Conservation (phyloP, 2,888 invertebrate genomes). For the Spilarctia lutea region DNA sequence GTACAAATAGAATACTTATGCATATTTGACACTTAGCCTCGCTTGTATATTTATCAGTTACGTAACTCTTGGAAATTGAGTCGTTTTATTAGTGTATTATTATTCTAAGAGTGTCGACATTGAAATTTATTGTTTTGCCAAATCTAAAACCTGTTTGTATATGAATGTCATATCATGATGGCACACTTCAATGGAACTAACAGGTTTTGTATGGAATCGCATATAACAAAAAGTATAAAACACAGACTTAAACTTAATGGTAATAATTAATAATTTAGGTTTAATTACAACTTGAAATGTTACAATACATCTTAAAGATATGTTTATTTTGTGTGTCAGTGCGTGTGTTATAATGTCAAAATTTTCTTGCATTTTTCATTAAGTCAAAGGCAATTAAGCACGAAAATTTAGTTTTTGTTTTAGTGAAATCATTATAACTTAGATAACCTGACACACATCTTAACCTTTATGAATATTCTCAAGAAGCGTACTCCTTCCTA, state of each 20-base stretch:
- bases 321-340: no score
- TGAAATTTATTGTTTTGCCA: background rate
- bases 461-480: no score
- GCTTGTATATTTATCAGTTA: background rate
- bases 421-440: no score
- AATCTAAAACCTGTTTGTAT: background rate
- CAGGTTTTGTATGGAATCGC: background rate
- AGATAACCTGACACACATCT: no score
- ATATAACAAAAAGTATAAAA: background rate
- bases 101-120: background rate
- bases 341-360: background rate
- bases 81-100: background rate
- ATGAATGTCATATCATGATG: slow-evolving; percentile 1
- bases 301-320: background rate
- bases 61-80: background rate
- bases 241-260: no score
- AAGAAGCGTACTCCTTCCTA: no score
- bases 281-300: background rate
- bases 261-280: background rate
- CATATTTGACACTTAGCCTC: background rate
- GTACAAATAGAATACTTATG: background rate
- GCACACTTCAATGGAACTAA: background rate
- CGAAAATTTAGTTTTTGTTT: no score
- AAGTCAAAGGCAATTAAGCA: no score
- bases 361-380: no score